phyloP scores from a whole-genome alignment of 2,797 vertebrate species.

The Syngnathus acus region DNA sequence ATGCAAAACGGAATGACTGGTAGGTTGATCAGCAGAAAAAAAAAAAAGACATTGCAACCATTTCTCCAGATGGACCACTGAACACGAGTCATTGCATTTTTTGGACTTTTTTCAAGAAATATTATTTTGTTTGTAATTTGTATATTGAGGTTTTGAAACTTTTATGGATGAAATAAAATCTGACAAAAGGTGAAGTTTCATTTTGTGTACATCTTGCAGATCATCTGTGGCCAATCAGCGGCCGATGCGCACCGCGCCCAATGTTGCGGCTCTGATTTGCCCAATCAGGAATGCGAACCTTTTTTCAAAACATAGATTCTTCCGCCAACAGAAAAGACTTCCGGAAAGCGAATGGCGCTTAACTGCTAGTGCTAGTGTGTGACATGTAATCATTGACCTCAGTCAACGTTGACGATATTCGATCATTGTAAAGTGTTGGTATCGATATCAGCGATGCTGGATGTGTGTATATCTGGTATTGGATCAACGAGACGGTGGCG shows the following conservation, averaged over 20 bases:
- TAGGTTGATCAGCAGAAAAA: background rate
- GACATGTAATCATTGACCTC: no score
- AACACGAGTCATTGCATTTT: slow-evolving; percentile 3
- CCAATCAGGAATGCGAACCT: slow-evolving; percentile 52
- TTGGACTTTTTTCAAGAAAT: slow-evolving; percentile 16
- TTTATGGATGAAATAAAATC: background rate
- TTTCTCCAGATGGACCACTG: background rate
- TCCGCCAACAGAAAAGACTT: slow-evolving; percentile 71
- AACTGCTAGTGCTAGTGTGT: slow-evolving; percentile 1
- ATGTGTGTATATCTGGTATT: no score
- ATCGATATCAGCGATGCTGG: no score
- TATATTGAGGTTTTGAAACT: background rate
- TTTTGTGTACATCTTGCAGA: slow-evolving; percentile 67
- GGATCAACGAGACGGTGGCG: no score
- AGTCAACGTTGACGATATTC: no score
- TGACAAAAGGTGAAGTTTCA: background rate
- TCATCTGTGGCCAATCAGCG: slow-evolving; percentile 61
- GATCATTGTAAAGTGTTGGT: no score
- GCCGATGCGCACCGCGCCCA: slow-evolving; percentile 18
- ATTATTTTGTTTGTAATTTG: background rate
- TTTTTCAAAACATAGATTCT: slow-evolving; percentile 55
- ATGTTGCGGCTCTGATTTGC: slow-evolving; percentile 59
- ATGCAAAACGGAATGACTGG: background rate
- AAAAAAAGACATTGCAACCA: background rate
- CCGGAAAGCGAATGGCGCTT: slow-evolving; percentile 47